Conservation (phyloP, 2,888 invertebrate genomes). For the Limnephilus marmoratus region DNA sequence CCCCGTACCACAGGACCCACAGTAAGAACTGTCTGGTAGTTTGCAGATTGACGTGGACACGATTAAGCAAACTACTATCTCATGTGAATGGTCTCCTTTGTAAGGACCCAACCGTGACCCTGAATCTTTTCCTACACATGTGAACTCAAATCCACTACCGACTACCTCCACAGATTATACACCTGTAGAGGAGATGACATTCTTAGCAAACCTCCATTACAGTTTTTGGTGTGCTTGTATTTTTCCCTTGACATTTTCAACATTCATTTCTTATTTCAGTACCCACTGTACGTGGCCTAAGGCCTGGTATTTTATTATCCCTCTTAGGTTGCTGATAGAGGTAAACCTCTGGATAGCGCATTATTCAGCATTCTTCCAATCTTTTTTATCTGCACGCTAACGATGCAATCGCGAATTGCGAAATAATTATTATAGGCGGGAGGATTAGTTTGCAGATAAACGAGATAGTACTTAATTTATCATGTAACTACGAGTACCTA, state of each 20-base stretch:
- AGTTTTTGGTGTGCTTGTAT: not conserved
- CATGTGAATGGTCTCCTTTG: not conserved
- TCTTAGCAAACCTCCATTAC: too few relatives aligned
- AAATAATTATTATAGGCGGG: not conserved
- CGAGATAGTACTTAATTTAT: not conserved
- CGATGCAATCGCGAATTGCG: not conserved
- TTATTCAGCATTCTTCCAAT: not conserved
- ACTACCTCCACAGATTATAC: not conserved
- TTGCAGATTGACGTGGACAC: not conserved
- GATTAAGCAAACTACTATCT: not conserved
- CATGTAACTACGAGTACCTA: not conserved
- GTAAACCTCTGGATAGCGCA: not conserved
- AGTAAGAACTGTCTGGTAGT: not conserved
- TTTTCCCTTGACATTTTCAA: too few relatives aligned
- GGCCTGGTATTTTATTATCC: not conserved
- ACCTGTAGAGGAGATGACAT: not conserved
- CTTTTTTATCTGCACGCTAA: not conserved
- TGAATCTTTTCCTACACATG: constrained; percentile 7
- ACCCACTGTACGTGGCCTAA: not conserved
- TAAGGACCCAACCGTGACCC: not conserved
- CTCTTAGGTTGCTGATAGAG: not conserved
- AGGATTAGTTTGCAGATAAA: not conserved
- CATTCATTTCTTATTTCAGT: too few relatives aligned
- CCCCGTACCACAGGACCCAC: not conserved
- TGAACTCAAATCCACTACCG: not conserved